Evolutionary conservation across 1,140 invertebrate species (phyloP).

Genomic region (Drosophila bifasciata): DNA sequence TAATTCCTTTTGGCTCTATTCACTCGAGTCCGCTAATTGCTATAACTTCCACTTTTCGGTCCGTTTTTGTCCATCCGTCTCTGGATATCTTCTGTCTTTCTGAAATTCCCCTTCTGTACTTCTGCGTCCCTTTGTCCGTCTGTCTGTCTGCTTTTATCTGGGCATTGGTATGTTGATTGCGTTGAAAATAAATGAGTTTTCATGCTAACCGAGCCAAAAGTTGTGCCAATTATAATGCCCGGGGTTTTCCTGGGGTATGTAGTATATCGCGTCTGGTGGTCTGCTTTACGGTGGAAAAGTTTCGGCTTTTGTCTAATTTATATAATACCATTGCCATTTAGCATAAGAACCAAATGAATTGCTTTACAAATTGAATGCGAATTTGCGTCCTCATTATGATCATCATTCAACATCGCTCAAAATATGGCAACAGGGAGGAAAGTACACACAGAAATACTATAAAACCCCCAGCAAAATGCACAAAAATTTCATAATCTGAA

Average conservation of each 20-base stretch:
- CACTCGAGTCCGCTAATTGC: conserved; percentile 60
- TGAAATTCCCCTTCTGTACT: background rate
- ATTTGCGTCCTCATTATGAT: conserved; percentile 23
- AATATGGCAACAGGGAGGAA: conserved; percentile 6
- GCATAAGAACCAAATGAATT: conserved; percentile 53
- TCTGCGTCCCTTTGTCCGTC: background rate
- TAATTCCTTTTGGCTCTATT: conserved; percentile 32
- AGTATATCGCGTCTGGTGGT: conserved; percentile 6
- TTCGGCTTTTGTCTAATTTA: conserved; percentile 44
- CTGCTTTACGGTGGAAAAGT: conserved; percentile 33
- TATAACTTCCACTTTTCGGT: conserved; percentile 46
- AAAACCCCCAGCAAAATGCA: conserved; percentile 3
- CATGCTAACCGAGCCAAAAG: conserved; percentile 54
- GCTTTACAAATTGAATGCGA: conserved; percentile 51
- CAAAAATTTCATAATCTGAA: conserved; percentile 3
- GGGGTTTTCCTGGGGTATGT: conserved; percentile 3
- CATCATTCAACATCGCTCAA: conserved; percentile 45
- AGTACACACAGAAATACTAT: too few species aligned
- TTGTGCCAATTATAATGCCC: conserved; percentile 49
- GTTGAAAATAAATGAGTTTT: conserved; percentile 59
- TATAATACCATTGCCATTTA: conserved; percentile 55
- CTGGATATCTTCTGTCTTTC: background rate
- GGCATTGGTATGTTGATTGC: conserved; percentile 30
- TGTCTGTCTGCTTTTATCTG: background rate
- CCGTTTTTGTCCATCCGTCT: background rate